Base-by-base conservation (phyloP, 1,140 invertebrate species). In the Drosophila albomicans region DNA sequence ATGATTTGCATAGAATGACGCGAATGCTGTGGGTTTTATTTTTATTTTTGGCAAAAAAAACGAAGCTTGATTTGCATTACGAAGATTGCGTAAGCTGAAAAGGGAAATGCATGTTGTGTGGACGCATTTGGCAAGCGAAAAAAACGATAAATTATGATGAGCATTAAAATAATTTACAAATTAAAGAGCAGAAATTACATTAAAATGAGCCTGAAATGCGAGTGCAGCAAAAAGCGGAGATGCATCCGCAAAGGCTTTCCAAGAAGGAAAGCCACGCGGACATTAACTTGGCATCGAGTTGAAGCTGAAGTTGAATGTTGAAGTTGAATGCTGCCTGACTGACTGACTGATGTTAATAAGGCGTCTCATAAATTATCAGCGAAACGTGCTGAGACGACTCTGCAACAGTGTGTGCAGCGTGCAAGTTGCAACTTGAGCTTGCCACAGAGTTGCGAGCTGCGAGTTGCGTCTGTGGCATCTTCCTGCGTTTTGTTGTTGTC, bases 301-400 rank as follows among this genome's bases (percentile, higher is more conserved):
- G 41, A n/a, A 43, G 11, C 13, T 43, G 30, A 43, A 30, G 68
- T 57, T 6, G 28, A 45, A 25, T 45, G 57, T 13, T 28, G 57
- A 38, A 45, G 49, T 46, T n/a, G 61, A 38, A n/a, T 7, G 54
- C 63, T 67, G 69, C 70, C 13, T 74, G 74, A 59, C 78, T 81
- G 74, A 59, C 78, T 81, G 85, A 79, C 81, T 89, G 85, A 89
- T 89, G 85, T 89, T 89, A 89, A 89, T 89, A 89, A 89, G 85
- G 85, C 85, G 85, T 89, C 85, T 90, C 85, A 89, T 89, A 89
- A 89, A 89, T 89, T 89, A 89, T 89, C 85, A 85, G 81, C 85
- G 58, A 82, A 86, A 86, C 82, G 82, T 86, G 82, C 79, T 57
- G 82, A 75, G 63, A 75, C 32, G 76, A 74, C 52, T 35, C 20